Conservation (phyloP, 2,888 invertebrate species). For the Callosobruchus maculatus region DNA sequence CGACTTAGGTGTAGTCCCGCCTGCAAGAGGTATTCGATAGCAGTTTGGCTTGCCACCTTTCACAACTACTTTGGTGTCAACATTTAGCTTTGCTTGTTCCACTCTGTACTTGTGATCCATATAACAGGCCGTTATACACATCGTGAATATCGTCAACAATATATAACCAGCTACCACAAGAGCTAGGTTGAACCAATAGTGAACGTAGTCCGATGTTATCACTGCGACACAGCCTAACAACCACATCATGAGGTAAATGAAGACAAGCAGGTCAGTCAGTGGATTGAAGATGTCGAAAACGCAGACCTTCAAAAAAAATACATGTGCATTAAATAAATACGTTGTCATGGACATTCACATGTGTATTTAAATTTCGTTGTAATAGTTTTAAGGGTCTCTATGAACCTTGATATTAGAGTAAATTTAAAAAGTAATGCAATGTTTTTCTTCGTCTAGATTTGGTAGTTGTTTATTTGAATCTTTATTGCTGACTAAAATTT, state of each 20-base stretch:
- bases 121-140: neutral
- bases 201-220: neutral
- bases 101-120: neutral
- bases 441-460: too few species aligned
- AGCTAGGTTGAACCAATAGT: neutral
- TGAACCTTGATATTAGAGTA: too few species aligned
- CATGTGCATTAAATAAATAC: too few species aligned
- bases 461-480: too few species aligned
- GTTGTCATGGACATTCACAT: too few species aligned
- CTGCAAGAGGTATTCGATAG: neutral
- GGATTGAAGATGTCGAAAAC: neutral
- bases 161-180: neutral
- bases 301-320: neutral
- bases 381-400: too few species aligned
- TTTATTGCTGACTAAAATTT: too few species aligned
- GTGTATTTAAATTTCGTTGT: too few species aligned
- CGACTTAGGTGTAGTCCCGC: neutral
- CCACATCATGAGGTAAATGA: neutral
- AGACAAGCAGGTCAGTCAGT: neutral
- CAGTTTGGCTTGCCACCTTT: neutral
- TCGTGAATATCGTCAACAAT: neutral
- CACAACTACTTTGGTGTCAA: neutral
- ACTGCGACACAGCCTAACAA: neutral
- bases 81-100: neutral
- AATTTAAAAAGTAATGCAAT: too few species aligned